These are phyloP conservation scores for Dunckerocampus dactyliophorus DNA, from an alignment of 2,113 vertebrate species.

Conservation along the genomic window DNA sequence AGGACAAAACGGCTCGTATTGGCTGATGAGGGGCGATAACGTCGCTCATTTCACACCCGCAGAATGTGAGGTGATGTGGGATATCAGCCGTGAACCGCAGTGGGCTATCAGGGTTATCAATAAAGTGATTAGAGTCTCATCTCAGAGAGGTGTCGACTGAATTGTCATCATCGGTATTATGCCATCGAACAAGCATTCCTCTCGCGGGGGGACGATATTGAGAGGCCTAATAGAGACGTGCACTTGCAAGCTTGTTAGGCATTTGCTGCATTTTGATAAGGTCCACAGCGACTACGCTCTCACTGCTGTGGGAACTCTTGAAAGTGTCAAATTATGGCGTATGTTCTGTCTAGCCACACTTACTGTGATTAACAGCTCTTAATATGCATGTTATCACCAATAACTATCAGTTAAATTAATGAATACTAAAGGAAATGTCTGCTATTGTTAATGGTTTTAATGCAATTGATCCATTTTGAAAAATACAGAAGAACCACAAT, in stretches of 20 bases:
- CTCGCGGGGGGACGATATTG: slow-evolving; percentile 16
- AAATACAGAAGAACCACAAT: too few relatives aligned
- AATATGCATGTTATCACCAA: too few relatives aligned
- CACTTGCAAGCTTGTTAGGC: slow-evolving; percentile 23
- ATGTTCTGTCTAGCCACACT: neutral
- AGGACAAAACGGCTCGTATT: slow-evolving; percentile 1
- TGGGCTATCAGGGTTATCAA: slow-evolving; percentile 47
- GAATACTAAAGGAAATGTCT: too few relatives aligned
- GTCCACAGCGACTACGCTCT: slow-evolving; percentile 19
- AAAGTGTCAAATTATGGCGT: neutral
- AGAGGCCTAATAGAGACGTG: slow-evolving; percentile 22
- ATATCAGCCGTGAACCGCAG: slow-evolving; percentile 26
- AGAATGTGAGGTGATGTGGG: slow-evolving; percentile 26
- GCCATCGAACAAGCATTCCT: slow-evolving; percentile 43
- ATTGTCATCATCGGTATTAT: slow-evolving; percentile 42
- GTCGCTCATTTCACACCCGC: slow-evolving; percentile 14
- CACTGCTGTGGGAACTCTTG: slow-evolving; percentile 16
- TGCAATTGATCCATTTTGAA: too few relatives aligned
- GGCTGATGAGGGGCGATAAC: slow-evolving; percentile 8
- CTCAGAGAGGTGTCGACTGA: slow-evolving; percentile 24
- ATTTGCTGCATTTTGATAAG: slow-evolving; percentile 46
- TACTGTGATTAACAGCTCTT: too few relatives aligned
- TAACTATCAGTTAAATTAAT: too few relatives aligned
- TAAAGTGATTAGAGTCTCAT: slow-evolving; percentile 57
- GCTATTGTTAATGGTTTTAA: too few relatives aligned